Evolutionary conservation across 2,888 invertebrate species (phyloP).

Genomic region (Chironomus riparius): DNA sequence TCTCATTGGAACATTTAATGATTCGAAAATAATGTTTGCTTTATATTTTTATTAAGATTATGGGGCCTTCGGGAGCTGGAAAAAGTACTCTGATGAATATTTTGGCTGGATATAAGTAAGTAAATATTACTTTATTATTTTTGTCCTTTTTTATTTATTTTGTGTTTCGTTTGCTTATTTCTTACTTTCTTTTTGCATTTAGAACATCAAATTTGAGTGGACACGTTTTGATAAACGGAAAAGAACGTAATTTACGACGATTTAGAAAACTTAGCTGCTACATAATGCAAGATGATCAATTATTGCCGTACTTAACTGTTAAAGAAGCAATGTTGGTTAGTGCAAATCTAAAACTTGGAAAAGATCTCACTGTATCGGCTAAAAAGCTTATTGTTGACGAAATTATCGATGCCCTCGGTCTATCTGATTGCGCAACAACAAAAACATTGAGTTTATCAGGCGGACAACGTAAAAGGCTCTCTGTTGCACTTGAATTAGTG

Average conservation of each 20-base stretch:
- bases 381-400: slow-evolving; percentile 76
- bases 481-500: slow-evolving; percentile 85
- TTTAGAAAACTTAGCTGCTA: slow-evolving; percentile 93
- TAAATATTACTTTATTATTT: slow-evolving; percentile 30
- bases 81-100: slow-evolving; percentile 84
- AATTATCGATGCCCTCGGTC: slow-evolving; percentile 74
- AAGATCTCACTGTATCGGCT: slow-evolving; percentile 59
- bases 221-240: slow-evolving; percentile 77
- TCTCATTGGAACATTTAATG: neutral
- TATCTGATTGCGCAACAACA: slow-evolving; percentile 70
- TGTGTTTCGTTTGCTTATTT: too few relatives aligned
- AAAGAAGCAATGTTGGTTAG: slow-evolving; percentile 89
- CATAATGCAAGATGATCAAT: slow-evolving; percentile 91
- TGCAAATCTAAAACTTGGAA: slow-evolving; percentile 84
- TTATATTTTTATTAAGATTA: neutral
- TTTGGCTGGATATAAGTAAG: slow-evolving; percentile 78
- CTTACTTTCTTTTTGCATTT: too few relatives aligned
- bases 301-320: slow-evolving; percentile 83
- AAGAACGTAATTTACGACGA: slow-evolving; percentile 71
- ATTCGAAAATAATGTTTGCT: neutral
- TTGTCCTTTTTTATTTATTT: neutral
- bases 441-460: slow-evolving; percentile 75
- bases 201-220: slow-evolving; percentile 81
- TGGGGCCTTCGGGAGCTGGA: slow-evolving; percentile 43
- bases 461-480: slow-evolving; percentile 82